Conservation (phyloP, 1,140 invertebrate genomes). For the Habropoda laboriosa region DNA sequence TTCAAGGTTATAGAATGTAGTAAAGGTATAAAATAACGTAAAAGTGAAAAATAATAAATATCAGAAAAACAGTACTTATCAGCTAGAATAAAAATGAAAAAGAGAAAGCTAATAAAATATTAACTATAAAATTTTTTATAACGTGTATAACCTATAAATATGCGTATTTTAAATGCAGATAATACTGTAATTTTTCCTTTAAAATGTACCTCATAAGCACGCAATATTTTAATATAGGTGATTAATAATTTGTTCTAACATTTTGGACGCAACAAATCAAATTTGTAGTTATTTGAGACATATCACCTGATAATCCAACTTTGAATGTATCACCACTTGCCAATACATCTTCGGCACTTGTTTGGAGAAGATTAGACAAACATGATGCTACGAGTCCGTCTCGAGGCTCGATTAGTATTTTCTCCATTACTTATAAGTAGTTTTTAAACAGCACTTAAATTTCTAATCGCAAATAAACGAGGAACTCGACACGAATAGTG, state of each 20-base stretch:
- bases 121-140: conserved; percentile 6
- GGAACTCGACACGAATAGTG: not conserved
- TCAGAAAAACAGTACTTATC: not conserved
- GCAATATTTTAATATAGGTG: not conserved
- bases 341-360: conserved; percentile 82
- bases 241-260: conserved; percentile 8
- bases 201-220: not conserved
- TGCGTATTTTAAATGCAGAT: not conserved
- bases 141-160: not conserved
- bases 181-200: not conserved
- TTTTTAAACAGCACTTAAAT: not conserved
- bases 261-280: not conserved
- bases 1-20: not conserved
- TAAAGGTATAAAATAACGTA: conserved; percentile 22
- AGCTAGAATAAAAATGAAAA: not conserved
- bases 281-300: conserved; percentile 21
- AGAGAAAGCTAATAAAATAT: not conserved
- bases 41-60: not conserved
- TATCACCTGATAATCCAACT: conserved; percentile 87
- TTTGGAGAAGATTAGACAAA: conserved; percentile 75
- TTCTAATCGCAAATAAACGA: not conserved
- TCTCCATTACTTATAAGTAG: conserved; percentile 54
- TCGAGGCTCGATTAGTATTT: conserved; percentile 69
- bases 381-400: conserved; percentile 63
- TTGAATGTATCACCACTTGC: conserved; percentile 83